Percentiles rank a stretch among this genome's conserved stretches.
These are phyloP conservation scores for Tortrix viridana DNA, from an alignment of 2,888 invertebrate species.

Conservation along the genomic window DNA sequence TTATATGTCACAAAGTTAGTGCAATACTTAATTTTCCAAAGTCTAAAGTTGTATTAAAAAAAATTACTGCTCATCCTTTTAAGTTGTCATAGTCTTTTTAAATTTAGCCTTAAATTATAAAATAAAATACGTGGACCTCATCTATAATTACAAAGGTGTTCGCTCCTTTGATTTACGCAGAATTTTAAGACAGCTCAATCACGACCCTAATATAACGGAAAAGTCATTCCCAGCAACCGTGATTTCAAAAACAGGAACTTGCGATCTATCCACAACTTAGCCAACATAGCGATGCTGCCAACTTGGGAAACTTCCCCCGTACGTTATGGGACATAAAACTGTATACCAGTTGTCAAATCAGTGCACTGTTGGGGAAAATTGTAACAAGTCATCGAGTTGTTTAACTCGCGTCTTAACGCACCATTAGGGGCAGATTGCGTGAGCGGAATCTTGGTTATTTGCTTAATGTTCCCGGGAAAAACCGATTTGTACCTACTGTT, in stretches of 20 bases:
- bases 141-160: no score
- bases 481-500: slow-evolving; percentile 70
- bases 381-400: slow-evolving; percentile 73
- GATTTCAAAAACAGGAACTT: not conserved
- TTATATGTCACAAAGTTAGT: no score
- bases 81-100: accelerated
- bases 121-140: no score
- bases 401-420: slow-evolving; percentile 74
- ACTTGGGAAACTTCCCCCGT: slow-evolving; percentile 22
- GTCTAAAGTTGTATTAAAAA: no score
- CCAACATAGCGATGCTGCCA: slow-evolving; percentile 14
- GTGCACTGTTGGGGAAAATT: slow-evolving; percentile 57
- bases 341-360: slow-evolving; percentile 36
- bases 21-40: no score
- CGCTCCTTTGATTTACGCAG: no score
- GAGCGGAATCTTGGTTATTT: slow-evolving; percentile 72
- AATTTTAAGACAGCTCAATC: no score
- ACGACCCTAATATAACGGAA: no score
- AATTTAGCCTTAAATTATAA: no score
- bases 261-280: slow-evolving; percentile 6
- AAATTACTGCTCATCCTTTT: no score
- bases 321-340: slow-evolving; percentile 28
- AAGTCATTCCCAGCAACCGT: not conserved
- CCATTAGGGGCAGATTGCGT: slow-evolving; percentile 78
- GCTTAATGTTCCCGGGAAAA: slow-evolving; percentile 76